Evolutionary conservation across 2,888 invertebrate species (phyloP).

Genomic region (Archips crataeganus): DNA sequence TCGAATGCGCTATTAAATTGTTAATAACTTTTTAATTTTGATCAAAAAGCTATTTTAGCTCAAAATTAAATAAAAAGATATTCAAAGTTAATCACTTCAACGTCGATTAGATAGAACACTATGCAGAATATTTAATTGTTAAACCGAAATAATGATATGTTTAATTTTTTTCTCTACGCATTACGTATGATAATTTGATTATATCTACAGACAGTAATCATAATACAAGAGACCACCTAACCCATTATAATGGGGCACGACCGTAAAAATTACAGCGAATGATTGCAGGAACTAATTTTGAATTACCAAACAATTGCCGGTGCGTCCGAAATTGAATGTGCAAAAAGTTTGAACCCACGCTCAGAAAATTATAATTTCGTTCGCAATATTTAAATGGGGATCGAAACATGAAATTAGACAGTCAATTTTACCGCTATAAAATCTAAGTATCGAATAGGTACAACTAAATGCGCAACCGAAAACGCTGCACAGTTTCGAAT

Average conservation of each 20-base stretch:
- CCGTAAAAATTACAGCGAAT: slow-evolving; percentile 57
- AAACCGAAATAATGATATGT: slow-evolving; percentile 42
- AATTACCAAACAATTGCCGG: slow-evolving; percentile 67
- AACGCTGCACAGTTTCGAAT: slow-evolving; percentile 79
- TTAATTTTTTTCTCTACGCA: slow-evolving; percentile 60
- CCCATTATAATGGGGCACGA: slow-evolving; percentile 49
- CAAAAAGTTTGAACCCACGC: slow-evolving; percentile 54
- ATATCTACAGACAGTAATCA: slow-evolving; percentile 62
- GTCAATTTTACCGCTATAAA: slow-evolving; percentile 48
- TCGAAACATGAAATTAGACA: slow-evolving; percentile 32
- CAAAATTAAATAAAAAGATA: background rate
- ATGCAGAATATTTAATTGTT: slow-evolving; percentile 14
- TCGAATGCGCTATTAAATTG: slow-evolving; percentile 30
- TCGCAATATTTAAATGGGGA: slow-evolving; percentile 28
- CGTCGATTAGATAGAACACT: background rate
- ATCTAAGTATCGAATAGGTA: slow-evolving; percentile 52
- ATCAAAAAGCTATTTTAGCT: background rate
- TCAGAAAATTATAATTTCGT: slow-evolving; percentile 48
- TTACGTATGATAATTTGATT: slow-evolving; percentile 69
- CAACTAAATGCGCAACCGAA: slow-evolving; percentile 66
- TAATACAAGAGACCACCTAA: slow-evolving; percentile 52
- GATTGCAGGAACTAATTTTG: slow-evolving; percentile 67
- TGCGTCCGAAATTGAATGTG: slow-evolving; percentile 52
- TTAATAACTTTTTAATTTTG: background rate
- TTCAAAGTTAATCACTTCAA: background rate